Evolutionary conservation across 2,888 invertebrate species (phyloP).

Genomic region (Hydrotaea cyrtoneurina): DNA sequence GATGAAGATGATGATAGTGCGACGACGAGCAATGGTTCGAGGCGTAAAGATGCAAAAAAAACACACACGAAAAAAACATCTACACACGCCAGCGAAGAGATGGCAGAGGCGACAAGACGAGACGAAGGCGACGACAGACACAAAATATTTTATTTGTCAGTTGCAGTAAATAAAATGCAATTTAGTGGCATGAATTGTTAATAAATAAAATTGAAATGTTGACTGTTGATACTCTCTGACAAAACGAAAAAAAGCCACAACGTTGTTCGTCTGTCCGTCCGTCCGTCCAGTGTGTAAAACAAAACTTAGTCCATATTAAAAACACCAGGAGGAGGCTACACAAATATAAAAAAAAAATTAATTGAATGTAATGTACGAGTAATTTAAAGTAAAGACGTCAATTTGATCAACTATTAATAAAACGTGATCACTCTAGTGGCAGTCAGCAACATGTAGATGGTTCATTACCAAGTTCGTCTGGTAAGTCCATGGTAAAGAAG

Average conservation of each 20-base stretch:
- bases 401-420: no score
- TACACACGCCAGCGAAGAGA: neutral
- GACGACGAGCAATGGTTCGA: neutral
- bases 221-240: slow-evolving; percentile 34
- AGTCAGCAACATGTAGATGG: no score
- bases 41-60: slow-evolving; percentile 37
- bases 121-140: neutral
- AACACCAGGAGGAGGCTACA: slow-evolving; percentile 26
- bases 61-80: neutral
- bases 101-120: neutral
- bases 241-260: neutral
- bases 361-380: no score
- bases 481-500: no score
- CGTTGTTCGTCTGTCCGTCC: neutral
- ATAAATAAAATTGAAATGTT: slow-evolving; percentile 64
- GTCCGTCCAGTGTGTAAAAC: neutral
- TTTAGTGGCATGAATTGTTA: slow-evolving; percentile 64
- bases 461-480: no score
- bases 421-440: no score
- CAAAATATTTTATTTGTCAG: slow-evolving; percentile 43
- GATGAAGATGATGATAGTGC: slow-evolving; percentile 22
- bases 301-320: neutral
- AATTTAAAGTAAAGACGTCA: no score
- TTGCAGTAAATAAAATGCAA: slow-evolving; percentile 62
- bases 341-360: no score